Percentiles rank a stretch among this genome's conserved stretches.
Conservation (phyloP, 2,888 invertebrate species). For the Volucella inanis region DNA sequence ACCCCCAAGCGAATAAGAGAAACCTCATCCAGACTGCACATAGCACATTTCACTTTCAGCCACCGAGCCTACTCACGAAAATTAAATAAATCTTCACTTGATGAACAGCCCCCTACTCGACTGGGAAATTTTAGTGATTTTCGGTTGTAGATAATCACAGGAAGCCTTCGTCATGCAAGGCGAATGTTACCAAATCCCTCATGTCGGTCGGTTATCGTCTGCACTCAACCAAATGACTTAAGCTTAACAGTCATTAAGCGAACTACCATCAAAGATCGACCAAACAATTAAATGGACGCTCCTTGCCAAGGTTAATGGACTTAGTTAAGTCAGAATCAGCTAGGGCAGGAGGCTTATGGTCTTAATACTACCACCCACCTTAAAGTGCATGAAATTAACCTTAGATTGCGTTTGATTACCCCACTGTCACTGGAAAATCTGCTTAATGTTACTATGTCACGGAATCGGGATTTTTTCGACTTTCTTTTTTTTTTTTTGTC, state of each 20-base stretch:
- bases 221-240: constrained; percentile 41
- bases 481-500: constrained; percentile 3
- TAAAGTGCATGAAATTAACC: constrained; percentile 69
- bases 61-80: constrained; percentile 46
- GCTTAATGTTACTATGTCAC: constrained; percentile 66
- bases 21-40: constrained; percentile 1
- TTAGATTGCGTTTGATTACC: constrained; percentile 30
- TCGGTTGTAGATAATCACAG: constrained; percentile 34
- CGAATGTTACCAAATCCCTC: constrained; percentile 1
- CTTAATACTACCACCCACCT: constrained; percentile 8
- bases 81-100: constrained; percentile 62
- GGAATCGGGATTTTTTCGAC: constrained; percentile 29
- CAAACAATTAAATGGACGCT: constrained; percentile 71
- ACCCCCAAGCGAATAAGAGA: background rate
- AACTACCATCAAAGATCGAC: constrained; percentile 66
- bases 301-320: constrained; percentile 47
- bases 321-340: constrained; percentile 38
- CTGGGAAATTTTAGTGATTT: constrained; percentile 37
- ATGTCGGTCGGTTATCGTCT: too few relatives aligned
- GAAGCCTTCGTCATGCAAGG: constrained; percentile 36
- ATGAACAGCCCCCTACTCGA: constrained; percentile 26
- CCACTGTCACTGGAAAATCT: constrained; percentile 58
- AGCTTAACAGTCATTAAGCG: constrained; percentile 70
- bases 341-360: constrained; percentile 38
- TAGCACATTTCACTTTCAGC: background rate